phyloP scores from a whole-genome alignment of 2,113 vertebrate species.

The Oriolus oriolus region DNA sequence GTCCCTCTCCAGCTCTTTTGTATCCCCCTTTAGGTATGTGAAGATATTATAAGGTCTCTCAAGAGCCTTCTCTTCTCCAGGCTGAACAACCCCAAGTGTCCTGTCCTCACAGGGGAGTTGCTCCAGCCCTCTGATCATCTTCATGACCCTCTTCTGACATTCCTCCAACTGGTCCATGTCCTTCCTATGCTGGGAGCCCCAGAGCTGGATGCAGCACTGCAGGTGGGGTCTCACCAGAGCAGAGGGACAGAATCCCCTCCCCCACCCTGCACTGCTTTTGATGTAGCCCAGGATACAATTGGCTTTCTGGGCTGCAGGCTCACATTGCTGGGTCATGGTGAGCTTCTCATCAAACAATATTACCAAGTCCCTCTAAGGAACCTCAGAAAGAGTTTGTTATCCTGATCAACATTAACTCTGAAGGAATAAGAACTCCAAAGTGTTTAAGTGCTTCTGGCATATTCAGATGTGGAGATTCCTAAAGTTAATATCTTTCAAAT shows the following conservation, averaged over 20 bases:
- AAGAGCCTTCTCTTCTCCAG: not conserved
- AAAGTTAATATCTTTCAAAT: not conserved
- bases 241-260: not conserved
- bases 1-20: not conserved
- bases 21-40: not conserved
- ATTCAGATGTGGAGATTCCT: not conserved
- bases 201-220: not conserved
- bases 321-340: not conserved
- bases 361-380: not conserved
- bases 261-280: rapidly evolving
- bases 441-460: not conserved
- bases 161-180: not conserved
- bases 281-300: not conserved
- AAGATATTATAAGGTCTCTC: not conserved
- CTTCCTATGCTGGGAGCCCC: rapidly evolving
- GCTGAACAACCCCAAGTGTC: not conserved
- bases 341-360: not conserved
- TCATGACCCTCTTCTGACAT: not conserved
- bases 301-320: not conserved
- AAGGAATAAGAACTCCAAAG: not conserved
- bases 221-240: not conserved
- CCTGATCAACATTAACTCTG: not conserved
- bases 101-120: not conserved
- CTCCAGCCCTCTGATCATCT: not conserved
- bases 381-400: not conserved